These are phyloP conservation scores for Incurvaria masculella DNA, from an alignment of 2,888 invertebrate genomes.

Conservation along the genomic window DNA sequence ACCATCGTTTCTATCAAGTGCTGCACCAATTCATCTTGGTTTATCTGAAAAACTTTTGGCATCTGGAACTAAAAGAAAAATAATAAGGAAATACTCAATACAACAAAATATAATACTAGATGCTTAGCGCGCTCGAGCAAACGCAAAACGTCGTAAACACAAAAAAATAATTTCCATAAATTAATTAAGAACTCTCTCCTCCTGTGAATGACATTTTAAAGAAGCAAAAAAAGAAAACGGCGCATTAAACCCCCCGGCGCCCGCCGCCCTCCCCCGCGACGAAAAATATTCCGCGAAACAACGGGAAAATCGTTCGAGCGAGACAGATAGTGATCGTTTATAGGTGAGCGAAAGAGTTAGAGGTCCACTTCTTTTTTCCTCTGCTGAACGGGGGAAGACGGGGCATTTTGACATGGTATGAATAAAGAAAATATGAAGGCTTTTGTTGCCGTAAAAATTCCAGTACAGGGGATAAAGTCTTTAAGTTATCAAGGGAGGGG, in stretches of 20 bases:
- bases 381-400: conserved; percentile 31
- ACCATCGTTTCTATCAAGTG: too few species aligned
- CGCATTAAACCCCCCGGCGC: conserved; percentile 32
- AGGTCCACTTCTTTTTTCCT: conserved; percentile 37
- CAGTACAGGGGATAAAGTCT: conserved; percentile 54
- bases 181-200: conserved; percentile 51
- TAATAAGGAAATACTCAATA: too few species aligned
- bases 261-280: conserved; percentile 27
- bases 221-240: conserved; percentile 27
- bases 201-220: conserved; percentile 39
- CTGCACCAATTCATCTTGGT: too few species aligned
- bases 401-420: conserved; percentile 50
- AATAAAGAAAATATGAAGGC: conserved; percentile 57
- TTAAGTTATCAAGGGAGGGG: conserved; percentile 49
- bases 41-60: too few species aligned
- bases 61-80: too few species aligned
- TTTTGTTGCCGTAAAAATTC: conserved; percentile 56
- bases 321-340: conserved; percentile 28
- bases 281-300: conserved; percentile 47
- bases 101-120: too few species aligned
- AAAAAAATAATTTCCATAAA: conserved; percentile 43
- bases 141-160: too few species aligned
- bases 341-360: conserved; percentile 47
- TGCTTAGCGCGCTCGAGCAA: too few species aligned
- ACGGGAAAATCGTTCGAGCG: conserved; percentile 28